These are phyloP conservation scores for Lagopus leucura DNA, from an alignment of 2,113 vertebrate genomes.

Conservation along the genomic window DNA sequence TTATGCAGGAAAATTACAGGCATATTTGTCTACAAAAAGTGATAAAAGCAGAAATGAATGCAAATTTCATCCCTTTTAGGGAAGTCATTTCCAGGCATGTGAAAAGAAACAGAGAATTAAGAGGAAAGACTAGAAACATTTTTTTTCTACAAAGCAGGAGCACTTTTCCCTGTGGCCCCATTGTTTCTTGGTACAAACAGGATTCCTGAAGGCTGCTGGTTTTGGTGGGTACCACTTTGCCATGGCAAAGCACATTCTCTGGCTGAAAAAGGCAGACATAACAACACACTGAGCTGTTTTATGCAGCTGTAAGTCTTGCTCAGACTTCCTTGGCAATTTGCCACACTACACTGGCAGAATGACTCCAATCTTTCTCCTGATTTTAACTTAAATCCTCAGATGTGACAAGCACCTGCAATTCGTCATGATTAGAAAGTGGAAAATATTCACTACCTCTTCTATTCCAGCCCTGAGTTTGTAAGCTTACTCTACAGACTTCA, in stretches of 20 bases:
- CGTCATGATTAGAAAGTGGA: background rate
- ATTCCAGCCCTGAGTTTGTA: background rate
- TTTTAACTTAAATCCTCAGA: constrained; percentile 29
- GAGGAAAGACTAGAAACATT: background rate
- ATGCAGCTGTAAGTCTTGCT: background rate
- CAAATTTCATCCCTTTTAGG: background rate
- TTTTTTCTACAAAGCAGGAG: background rate
- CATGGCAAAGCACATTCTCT: constrained; percentile 5
- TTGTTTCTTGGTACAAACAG: background rate
- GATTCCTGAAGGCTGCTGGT: background rate
- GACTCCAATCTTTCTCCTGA: background rate
- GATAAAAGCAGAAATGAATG: background rate
- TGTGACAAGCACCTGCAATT: background rate
- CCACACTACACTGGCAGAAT: constrained; percentile 3
- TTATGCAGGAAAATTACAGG: background rate
- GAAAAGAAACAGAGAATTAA: background rate
- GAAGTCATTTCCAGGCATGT: background rate
- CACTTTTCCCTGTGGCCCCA: background rate
- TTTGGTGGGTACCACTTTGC: constrained; percentile 3
- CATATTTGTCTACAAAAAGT: background rate
- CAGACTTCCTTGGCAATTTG: background rate
- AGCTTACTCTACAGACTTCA: background rate
- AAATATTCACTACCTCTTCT: background rate
- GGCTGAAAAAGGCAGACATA: background rate
- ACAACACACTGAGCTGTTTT: background rate